A percentile compares a stretch with the other conserved stretches of the same genome.
phyloP scores from a whole-genome alignment of 2,113 vertebrate genomes.

The Microcebus lehilahytsara region DNA sequence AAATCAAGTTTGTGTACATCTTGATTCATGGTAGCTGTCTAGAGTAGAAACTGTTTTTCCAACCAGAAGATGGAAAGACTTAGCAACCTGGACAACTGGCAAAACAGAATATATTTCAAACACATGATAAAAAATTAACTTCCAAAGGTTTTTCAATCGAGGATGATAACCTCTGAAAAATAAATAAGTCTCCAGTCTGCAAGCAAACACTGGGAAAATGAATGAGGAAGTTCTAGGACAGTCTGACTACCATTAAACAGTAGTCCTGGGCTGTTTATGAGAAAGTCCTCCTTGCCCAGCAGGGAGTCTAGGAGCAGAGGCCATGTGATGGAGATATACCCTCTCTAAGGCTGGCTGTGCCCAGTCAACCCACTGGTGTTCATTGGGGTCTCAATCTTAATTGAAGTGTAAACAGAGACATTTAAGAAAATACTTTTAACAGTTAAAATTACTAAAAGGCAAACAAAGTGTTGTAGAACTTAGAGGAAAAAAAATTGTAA shows the following conservation, averaged over 20 bases:
- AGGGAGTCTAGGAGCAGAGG: neutral
- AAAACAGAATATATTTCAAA: constrained; percentile 38
- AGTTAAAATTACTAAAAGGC: neutral
- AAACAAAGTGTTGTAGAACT: neutral
- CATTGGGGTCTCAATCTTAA: neutral
- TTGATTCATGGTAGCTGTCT: constrained; percentile 57
- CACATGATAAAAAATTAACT: neutral
- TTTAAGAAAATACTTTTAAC: neutral
- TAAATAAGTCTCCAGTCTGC: neutral
- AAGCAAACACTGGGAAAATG: neutral
- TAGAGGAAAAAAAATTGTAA: neutral
- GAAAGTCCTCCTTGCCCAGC: neutral
- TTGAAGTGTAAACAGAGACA: neutral
- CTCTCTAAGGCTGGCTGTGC: neutral
- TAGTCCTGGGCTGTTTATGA: neutral
- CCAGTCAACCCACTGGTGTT: neutral
- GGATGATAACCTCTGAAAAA: neutral
- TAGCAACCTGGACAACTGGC: neutral
- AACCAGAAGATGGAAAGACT: neutral
- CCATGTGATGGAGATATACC: too few relatives aligned
- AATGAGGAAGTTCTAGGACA: neutral
- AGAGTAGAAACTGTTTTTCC: neutral
- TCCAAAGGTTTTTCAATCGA: constrained; percentile 41
- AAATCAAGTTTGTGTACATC: constrained; percentile 57
- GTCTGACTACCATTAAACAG: neutral